phyloP scores from a whole-genome alignment of 2,888 invertebrate species.

The Nowickia ferox region DNA sequence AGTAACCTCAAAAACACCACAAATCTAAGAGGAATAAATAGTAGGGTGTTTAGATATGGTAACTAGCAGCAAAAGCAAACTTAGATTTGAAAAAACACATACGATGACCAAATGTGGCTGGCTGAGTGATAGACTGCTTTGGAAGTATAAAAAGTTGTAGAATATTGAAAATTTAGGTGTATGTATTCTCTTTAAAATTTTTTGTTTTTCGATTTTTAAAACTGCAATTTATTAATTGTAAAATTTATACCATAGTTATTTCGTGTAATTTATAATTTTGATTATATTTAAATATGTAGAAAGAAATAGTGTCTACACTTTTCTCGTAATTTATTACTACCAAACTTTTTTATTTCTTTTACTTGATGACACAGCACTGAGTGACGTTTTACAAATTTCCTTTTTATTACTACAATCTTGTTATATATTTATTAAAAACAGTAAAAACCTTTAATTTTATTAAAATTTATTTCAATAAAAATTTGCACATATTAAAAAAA shows the following conservation, averaged over 20 bases:
- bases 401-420: slow-evolving; percentile 27
- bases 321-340: slow-evolving; percentile 52
- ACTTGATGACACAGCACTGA: slow-evolving; percentile 71
- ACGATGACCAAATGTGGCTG: slow-evolving; percentile 12
- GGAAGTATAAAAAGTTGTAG: slow-evolving; percentile 12
- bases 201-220: not conserved
- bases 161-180: slow-evolving; percentile 54
- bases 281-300: slow-evolving; percentile 22
- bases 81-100: slow-evolving; percentile 30
- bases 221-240: slow-evolving; percentile 1
- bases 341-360: slow-evolving; percentile 57
- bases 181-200: slow-evolving; percentile 52
- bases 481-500: slow-evolving; percentile 55
- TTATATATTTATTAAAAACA: slow-evolving; percentile 22
- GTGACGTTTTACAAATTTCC: slow-evolving; percentile 64
- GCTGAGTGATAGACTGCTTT: slow-evolving; percentile 10
- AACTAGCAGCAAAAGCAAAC: slow-evolving; percentile 22
- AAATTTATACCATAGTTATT: slow-evolving; percentile 14
- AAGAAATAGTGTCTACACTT: slow-evolving; percentile 4
- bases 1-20: slow-evolving; percentile 28
- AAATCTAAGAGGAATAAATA: slow-evolving; percentile 1
- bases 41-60: slow-evolving; percentile 29
- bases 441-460: slow-evolving; percentile 36
- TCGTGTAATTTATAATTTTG: not conserved
- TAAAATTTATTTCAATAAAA: slow-evolving; percentile 32